Conservation (phyloP, 2,888 invertebrate species). For the Lithophane semibrunnea region DNA sequence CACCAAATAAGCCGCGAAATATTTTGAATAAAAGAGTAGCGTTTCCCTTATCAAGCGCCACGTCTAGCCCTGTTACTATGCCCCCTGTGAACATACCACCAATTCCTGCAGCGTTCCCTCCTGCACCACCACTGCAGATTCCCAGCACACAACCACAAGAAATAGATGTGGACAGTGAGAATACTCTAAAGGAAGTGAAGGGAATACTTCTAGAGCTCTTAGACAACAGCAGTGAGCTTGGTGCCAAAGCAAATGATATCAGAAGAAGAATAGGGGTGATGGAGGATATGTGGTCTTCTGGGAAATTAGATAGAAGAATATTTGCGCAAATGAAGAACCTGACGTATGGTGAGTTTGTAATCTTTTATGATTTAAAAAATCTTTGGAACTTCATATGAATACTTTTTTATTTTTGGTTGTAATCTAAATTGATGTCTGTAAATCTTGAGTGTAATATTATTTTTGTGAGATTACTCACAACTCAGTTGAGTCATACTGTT, state of each 20-base stretch:
- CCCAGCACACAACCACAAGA: constrained; percentile 57
- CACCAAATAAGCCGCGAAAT: constrained; percentile 84
- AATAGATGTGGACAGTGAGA: constrained; percentile 76
- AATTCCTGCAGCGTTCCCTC: constrained; percentile 69
- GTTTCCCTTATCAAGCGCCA: constrained; percentile 82
- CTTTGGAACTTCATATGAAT: background rate
- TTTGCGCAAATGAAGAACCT: constrained; percentile 87
- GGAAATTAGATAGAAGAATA: constrained; percentile 88
- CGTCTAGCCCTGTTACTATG: constrained; percentile 63
- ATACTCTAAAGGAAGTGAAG: constrained; percentile 79
- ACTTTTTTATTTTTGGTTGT: background rate
- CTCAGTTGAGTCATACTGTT: constrained; percentile 30
- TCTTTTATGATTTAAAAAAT: background rate
- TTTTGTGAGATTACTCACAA: background rate
- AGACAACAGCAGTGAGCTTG: constrained; percentile 82
- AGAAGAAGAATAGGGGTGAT: constrained; percentile 88
- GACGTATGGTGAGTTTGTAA: constrained; percentile 86
- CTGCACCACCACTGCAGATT: constrained; percentile 63
- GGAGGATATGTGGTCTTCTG: constrained; percentile 90
- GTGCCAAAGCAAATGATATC: constrained; percentile 88
- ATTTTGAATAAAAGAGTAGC: constrained; percentile 90
- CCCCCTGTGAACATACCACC: constrained; percentile 77
- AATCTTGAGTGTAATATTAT: background rate
- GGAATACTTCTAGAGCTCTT: constrained; percentile 78
- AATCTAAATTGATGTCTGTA: background rate